Evolutionary conservation across 2,888 invertebrate species (phyloP), one percentile per base, ranked within the genome.

Genomic region (Epinotia ramella): DNA sequence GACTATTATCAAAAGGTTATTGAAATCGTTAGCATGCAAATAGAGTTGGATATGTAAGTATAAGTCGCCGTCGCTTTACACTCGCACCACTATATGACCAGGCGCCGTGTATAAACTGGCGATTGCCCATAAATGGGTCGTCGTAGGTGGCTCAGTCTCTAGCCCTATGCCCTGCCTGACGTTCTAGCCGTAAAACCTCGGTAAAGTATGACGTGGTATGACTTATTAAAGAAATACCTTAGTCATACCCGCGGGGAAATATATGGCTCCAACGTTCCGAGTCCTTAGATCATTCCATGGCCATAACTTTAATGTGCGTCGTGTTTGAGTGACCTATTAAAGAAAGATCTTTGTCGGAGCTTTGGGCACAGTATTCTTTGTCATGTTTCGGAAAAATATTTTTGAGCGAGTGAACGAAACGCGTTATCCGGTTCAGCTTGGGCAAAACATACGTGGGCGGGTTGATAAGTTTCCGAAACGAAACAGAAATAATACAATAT

Each of bases 141-240:
- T 60, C 70, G 70, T 75, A 75, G 75, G 75, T 71, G 75, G 75
- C 65, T 68, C 67, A 40, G 40, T 33, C 49, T 60, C 46, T 40
- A 53, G 70, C 70, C 65, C 65, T 75, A 53, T 28, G 53, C 67
- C 28, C 44, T 0, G 57, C 70, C 65, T 70, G 24, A n/a, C 49
- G 49, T 53, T 4, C 53, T 33, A 70, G 65, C 59, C 57, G 40
- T 67, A 44, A 28, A 68, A 60, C 69, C 69, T 46, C 59, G 46
- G 49, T n/a, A n/a, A 65, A 53, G 53, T 68, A 66, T 66, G 57
- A 74, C 62, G 33, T 28, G 4, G 69, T 69, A 72, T 40, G 49
- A 60, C 70, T 70, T 75, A 70, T 66, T 75, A 75, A 64, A 74
- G 68, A 63, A 69, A 70, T 59, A 70, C 70, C 49, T 66, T 73